Conservation (phyloP, 2,888 invertebrate genomes). For the Acanthosepion pharaonis region DNA sequence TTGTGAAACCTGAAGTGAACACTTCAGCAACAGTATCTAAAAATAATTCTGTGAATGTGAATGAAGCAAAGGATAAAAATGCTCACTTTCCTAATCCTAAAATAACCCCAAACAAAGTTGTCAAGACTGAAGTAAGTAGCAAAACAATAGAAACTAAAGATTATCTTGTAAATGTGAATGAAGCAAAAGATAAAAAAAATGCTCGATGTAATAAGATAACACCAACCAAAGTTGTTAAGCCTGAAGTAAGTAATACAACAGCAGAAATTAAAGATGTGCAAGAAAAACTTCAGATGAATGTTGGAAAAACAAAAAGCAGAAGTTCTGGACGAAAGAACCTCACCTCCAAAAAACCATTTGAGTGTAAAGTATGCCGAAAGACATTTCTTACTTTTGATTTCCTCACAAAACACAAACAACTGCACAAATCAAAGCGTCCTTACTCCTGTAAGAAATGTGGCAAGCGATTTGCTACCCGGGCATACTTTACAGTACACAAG, state of each 20-base stretch:
- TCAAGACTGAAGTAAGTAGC: background rate
- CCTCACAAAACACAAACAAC: background rate
- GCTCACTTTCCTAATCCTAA: background rate
- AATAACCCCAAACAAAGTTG: background rate
- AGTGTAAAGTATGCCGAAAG: constrained; percentile 14
- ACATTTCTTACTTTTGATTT: background rate
- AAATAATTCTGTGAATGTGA: background rate
- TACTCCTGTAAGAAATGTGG: background rate
- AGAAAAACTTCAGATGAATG: background rate
- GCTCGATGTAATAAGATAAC: background rate
- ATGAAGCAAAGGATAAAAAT: no score
- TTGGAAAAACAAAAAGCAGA: background rate
- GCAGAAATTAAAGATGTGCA: background rate
- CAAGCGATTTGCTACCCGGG: background rate
- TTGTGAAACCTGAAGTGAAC: background rate
- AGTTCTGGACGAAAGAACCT: background rate
- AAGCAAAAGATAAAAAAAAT: background rate
- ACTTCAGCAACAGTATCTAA: background rate
- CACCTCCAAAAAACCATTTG: background rate
- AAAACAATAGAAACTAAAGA: background rate
- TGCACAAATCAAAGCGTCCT: background rate
- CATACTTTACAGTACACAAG: background rate
- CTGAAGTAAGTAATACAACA: background rate
- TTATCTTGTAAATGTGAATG: background rate
- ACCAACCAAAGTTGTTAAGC: background rate